These are phyloP conservation scores for Lepidotrigona ventralis DNA, from an alignment of 1,140 invertebrate species.

Conservation along the genomic window DNA sequence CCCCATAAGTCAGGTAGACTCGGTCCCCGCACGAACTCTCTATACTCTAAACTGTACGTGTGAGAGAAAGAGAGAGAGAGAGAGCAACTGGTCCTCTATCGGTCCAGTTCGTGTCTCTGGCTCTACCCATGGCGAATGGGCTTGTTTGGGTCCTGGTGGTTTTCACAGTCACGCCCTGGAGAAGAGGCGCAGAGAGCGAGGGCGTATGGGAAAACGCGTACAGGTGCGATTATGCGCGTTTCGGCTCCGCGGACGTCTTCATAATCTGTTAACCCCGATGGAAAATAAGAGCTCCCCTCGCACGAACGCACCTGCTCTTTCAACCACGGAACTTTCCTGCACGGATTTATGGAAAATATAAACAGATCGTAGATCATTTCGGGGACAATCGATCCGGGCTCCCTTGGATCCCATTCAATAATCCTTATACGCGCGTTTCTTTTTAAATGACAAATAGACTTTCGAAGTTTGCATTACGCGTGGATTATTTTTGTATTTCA, in stretches of 20 bases:
- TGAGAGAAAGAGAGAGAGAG: constrained; percentile 1
- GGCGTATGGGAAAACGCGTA: constrained; percentile 60
- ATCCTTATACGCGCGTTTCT: background rate
- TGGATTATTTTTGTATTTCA: background rate
- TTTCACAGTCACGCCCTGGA: constrained; percentile 78
- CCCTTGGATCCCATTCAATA: background rate
- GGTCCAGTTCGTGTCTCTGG: too few species aligned
- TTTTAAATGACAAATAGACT: background rate
- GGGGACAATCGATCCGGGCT: background rate
- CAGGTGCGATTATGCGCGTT: constrained; percentile 59
- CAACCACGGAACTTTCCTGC: background rate
- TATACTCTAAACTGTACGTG: constrained; percentile 28
- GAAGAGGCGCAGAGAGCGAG: constrained; percentile 41
- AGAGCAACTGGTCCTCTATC: constrained; percentile 1
- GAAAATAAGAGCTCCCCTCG: constrained; percentile 36
- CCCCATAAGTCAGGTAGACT: constrained; percentile 79
- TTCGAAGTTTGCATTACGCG: background rate
- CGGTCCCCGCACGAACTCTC: constrained; percentile 63
- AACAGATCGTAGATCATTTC: constrained; percentile 43
- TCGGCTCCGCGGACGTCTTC: constrained; percentile 70
- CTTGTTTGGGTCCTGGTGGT: constrained; percentile 75
- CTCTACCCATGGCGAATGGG: constrained; percentile 11
- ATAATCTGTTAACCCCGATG: constrained; percentile 72
- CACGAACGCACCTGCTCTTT: background rate
- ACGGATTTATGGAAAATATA: constrained; percentile 14